phyloP scores from a whole-genome alignment of 2,888 invertebrate genomes.

The Nudaria mundana region DNA sequence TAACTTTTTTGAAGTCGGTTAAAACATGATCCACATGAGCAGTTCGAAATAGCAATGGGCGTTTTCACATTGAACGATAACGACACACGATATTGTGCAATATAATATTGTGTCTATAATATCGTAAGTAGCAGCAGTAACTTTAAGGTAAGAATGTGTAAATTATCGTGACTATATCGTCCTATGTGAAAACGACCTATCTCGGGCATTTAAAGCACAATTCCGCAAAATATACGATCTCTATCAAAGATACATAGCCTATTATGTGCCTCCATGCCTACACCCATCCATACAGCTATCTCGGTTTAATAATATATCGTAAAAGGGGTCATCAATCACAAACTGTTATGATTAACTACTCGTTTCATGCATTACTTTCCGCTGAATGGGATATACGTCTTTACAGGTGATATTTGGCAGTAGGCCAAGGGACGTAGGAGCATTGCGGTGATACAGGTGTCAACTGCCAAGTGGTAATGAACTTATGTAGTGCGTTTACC shows the following conservation, averaged over 20 bases:
- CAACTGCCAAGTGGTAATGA: constrained; percentile 73
- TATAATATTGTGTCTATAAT: too few relatives aligned
- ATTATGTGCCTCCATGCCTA: constrained; percentile 8
- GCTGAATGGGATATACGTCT: constrained; percentile 36
- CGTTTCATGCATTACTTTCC: constrained; percentile 20
- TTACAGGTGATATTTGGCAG: constrained; percentile 46
- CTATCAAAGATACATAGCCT: constrained; percentile 7
- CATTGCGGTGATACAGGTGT: constrained; percentile 56
- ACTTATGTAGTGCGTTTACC: constrained; percentile 53
- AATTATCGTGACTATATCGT: too few relatives aligned
- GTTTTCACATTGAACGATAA: too few relatives aligned
- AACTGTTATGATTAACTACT: constrained; percentile 21
- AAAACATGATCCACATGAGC: too few relatives aligned
- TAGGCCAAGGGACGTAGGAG: constrained; percentile 44
- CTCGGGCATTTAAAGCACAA: constrained; percentile 1
- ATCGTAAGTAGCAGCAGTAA: too few relatives aligned
- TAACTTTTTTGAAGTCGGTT: too few relatives aligned
- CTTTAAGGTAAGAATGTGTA: too few relatives aligned
- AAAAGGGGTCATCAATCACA: constrained; percentile 30
- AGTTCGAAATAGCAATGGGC: too few relatives aligned
- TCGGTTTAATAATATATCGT: constrained; percentile 13
- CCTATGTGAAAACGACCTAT: too few relatives aligned
- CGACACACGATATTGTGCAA: too few relatives aligned
- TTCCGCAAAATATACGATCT: constrained; percentile 2
- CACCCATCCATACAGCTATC: constrained; percentile 7